A percentile compares a stretch with the other conserved stretches of the same genome.
Evolutionary conservation across 2,113 vertebrate genomes (phyloP).

Genomic region (Gasterosteus aculeatus): DNA sequence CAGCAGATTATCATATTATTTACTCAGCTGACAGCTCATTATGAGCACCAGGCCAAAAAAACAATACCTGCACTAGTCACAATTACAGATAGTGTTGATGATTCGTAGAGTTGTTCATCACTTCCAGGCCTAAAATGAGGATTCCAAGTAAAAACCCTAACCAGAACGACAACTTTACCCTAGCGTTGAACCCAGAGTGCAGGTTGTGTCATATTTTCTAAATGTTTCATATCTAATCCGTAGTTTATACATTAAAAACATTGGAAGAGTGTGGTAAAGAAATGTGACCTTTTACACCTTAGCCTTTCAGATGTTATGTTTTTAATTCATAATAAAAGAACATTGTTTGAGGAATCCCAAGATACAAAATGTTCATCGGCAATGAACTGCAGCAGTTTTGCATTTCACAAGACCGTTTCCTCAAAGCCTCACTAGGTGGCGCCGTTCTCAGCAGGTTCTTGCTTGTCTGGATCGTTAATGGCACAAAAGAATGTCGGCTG

Average conservation of each 20-base stretch:
- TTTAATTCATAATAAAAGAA: neutral
- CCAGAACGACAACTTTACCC: neutral
- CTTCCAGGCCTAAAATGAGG: neutral
- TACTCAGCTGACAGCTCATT: neutral
- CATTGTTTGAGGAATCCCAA: neutral
- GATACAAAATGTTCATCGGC: neutral
- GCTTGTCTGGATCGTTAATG: neutral
- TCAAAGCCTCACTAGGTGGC: constrained; percentile 49
- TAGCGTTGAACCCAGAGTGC: neutral
- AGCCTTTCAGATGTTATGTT: neutral
- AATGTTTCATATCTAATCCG: neutral
- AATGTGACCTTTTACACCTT: neutral
- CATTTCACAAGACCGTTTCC: neutral
- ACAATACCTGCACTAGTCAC: neutral
- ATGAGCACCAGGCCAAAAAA: neutral
- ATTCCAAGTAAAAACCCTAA: neutral
- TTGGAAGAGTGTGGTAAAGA: neutral
- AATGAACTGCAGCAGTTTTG: neutral
- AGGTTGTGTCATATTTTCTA: neutral
- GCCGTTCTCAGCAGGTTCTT: constrained; percentile 22
- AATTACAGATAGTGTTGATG: neutral
- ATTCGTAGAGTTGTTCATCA: neutral
- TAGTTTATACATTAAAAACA: neutral
- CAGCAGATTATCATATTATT: neutral
- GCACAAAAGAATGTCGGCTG: neutral